Base-by-base conservation (phyloP, 2,113 vertebrate genomes). In the Odocoileus hemionus region DNA sequence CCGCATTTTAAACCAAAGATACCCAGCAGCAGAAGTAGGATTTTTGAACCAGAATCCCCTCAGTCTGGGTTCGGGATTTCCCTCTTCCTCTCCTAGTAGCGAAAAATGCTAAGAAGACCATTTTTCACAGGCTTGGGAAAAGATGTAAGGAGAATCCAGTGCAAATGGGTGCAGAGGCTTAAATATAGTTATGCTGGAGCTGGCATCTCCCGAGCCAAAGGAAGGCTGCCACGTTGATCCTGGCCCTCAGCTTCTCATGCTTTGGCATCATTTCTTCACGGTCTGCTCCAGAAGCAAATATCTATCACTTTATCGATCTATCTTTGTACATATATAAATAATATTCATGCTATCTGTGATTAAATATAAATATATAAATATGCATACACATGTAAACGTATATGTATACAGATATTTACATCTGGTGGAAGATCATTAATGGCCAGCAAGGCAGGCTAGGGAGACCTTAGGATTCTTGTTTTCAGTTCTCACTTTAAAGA, bases 91-190 rank as follows among this genome's bases (percentile, higher is more conserved):
- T 88, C 23, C 13, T 11, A 87, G 45, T 33, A 89, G 83, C n/a
- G 96, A 54, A 95, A 97, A 97, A 83, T 96, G 76, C 94, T 64
- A 94, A 92, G 54, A 85, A 95, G 82, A 61, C 30, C 45, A 43
- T 95, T 97, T 96, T 85, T 93, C 47, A 91, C 8, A 19, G 60
- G 13, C 76, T 86, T 92, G 60, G 84, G 54, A 58, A 60, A 89
- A 16, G 30, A 60, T 28, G 3, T 70, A 80, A 78, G 11, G 84
- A 82, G 52, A 28, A 57, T 64, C 39, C 45, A 90, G 33, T 89
- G 74, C 95, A 97, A 93, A 84, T 93, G 25, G 33, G 13, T 58
- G 28, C 64, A 70, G 89, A 82, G 82, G n/a, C 92, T 94, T 96
- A 92, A 89, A 84, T 86, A 86, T 57, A 90, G 45, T 50, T 93